These are phyloP conservation scores for Aricia agestis DNA, from an alignment of 1,140 invertebrate species.

Conservation along the genomic window DNA sequence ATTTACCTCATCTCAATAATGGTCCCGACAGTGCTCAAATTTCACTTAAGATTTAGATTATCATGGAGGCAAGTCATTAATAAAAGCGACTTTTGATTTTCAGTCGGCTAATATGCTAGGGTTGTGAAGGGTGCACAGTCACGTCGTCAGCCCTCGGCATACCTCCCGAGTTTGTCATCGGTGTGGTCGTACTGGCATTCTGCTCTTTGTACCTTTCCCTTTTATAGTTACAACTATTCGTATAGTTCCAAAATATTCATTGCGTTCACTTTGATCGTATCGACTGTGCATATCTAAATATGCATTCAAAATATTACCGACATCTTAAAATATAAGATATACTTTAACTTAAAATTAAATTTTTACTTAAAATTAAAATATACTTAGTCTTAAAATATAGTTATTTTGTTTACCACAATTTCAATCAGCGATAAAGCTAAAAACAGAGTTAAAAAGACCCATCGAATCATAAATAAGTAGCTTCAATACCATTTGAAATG, in stretches of 20 bases:
- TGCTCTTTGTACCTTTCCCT: slow-evolving; percentile 71
- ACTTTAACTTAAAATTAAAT: no score
- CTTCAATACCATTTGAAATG: no score
- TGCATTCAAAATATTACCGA: neutral
- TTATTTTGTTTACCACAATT: no score
- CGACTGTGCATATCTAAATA: neutral
- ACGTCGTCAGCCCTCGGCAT: slow-evolving; percentile 57
- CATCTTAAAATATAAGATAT: no score
- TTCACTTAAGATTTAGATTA: slow-evolving; percentile 66
- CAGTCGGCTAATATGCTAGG: slow-evolving; percentile 68
- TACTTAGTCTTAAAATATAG: no score
- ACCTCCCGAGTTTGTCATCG: slow-evolving; percentile 68
- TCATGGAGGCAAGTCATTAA: slow-evolving; percentile 70
- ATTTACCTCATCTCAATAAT: slow-evolving; percentile 32
- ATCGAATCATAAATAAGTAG: no score
- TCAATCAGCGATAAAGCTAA: no score
- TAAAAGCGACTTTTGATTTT: slow-evolving; percentile 74
- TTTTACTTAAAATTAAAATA: no score
- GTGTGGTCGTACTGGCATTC: slow-evolving; percentile 71
- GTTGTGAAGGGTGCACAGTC: slow-evolving; percentile 62
- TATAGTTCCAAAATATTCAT: slow-evolving; percentile 64
- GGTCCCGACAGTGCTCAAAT: slow-evolving; percentile 53
- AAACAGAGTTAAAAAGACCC: no score
- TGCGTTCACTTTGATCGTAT: slow-evolving; percentile 51
- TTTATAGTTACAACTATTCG: slow-evolving; percentile 67